Base-by-base conservation (phyloP, 2,113 vertebrate species). In the Suncus etruscus region DNA sequence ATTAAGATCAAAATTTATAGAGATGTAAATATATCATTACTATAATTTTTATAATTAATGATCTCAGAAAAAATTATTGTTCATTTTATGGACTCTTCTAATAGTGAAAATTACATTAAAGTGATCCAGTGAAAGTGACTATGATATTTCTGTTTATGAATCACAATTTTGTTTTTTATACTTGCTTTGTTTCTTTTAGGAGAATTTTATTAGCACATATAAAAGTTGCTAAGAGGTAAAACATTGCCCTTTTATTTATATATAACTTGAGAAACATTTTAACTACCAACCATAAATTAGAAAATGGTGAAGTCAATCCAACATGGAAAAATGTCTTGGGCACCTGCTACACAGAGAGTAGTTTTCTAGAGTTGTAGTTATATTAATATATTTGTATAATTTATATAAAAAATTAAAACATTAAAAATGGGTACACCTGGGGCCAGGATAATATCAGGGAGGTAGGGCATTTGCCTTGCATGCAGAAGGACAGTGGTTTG, bases 191-290 rank as follows among this genome's bases (percentile, higher is more conserved):
- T 95, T 94, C 80, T 75, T 94, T 84, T 91, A 91, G 51, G 72
- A 84, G 81, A 83, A 51, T 94, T 97, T 96, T 95, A 95, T 95
- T 94, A 91, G 83, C 58, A 90, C 80, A 94, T 74, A 86, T 95
- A 95, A 95, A 95, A 78, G 79, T 79, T 90, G 86, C 83, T 96
- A 92, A 92, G 80, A 94, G 89, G 70, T 93, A 90, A 95, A 94
- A 89, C 78, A 78, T 48, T 94, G 90, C 89, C 83, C 20, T 95
- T 96, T 91, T 86, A 83, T 95, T 95, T 94, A 94, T 91, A 70
- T 84, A 77, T 88, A 94, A 85, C 88, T 93, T 94, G 94, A 86
- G 95, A 94, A 90, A 91, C 58, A 48, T 47, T 92, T 95, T 96
- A 90, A 93, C 15, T 74, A n/a, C 45, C 82, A 25, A 70, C 1